phyloP scores from a whole-genome alignment of 2,797 vertebrate species.

The Melopsittacus undulatus region DNA sequence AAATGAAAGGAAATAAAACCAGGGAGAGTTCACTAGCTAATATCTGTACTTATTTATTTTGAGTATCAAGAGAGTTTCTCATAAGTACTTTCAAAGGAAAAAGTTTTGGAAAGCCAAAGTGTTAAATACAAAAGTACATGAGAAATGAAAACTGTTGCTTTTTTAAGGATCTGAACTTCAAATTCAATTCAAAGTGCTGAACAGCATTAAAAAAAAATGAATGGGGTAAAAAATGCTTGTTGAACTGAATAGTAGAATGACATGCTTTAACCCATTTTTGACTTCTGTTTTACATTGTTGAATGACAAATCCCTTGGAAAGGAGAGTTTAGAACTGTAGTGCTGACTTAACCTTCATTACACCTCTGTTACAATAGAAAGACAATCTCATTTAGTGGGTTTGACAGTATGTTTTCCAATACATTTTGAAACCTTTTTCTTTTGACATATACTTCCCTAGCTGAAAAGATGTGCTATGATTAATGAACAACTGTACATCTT shows the following conservation, averaged over 20 bases:
- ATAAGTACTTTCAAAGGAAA: neutral
- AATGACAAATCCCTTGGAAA: constrained; percentile 3
- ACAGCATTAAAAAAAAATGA: neutral
- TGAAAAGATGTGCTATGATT: constrained; percentile 20
- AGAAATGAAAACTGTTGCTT: neutral
- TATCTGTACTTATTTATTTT: neutral
- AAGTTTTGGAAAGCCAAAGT: neutral
- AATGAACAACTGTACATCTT: constrained; percentile 26
- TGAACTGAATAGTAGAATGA: neutral
- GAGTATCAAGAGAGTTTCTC: neutral
- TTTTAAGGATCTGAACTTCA: neutral
- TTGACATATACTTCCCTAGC: neutral
- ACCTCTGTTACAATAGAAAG: neutral
- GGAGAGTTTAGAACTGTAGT: neutral
- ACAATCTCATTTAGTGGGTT: neutral
- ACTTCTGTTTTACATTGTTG: neutral
- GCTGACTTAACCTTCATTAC: constrained; percentile 2
- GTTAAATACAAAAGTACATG: neutral
- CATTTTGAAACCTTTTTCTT: neutral
- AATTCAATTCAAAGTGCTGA: neutral
- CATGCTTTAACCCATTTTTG: neutral
- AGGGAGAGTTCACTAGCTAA: neutral
- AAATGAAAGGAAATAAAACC: neutral
- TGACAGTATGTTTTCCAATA: constrained; percentile 18
- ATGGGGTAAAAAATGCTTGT: neutral